Percentiles rank a stretch among this genome's conserved stretches.
Conservation (phyloP, 2,888 invertebrate genomes). For the Trichopria drosophilae region DNA sequence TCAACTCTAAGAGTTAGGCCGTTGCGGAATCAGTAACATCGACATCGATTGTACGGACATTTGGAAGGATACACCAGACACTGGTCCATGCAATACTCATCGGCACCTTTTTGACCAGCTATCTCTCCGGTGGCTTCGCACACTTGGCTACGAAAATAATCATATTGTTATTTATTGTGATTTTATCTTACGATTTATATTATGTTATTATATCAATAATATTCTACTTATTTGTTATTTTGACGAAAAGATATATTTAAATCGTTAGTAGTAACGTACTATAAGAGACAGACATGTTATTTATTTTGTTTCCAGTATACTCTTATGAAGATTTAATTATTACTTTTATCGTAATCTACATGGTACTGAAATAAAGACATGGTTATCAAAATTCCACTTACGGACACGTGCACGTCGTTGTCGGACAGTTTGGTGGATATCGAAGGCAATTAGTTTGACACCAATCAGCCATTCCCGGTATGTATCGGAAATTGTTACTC, state of each 20-base stretch:
- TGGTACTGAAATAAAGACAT: slow-evolving; percentile 4
- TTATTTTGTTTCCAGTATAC: too few relatives aligned
- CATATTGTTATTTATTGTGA: not conserved
- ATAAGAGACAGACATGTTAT: too few relatives aligned
- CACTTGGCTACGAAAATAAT: slow-evolving; percentile 65
- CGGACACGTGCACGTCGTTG: slow-evolving; percentile 78
- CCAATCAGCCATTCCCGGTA: slow-evolving; percentile 81
- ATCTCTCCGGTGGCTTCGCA: slow-evolving; percentile 81
- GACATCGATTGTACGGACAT: slow-evolving; percentile 74
- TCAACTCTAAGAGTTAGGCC: slow-evolving; percentile 9
- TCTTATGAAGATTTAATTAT: not conserved
- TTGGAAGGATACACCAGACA: slow-evolving; percentile 76
- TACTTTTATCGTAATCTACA: not conserved
- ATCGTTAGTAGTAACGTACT: too few relatives aligned
- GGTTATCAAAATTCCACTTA: slow-evolving; percentile 67
- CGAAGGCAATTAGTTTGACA: slow-evolving; percentile 84
- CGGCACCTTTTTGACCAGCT: slow-evolving; percentile 73
- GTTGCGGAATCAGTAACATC: slow-evolving; percentile 63
- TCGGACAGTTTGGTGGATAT: slow-evolving; percentile 85
- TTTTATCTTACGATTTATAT: not conserved
- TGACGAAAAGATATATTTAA: too few relatives aligned
- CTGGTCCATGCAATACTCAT: slow-evolving; percentile 83
- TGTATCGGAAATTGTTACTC: slow-evolving; percentile 61
- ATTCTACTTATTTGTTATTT: too few relatives aligned
- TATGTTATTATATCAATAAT: too few relatives aligned